Evolutionary conservation across 2,113 vertebrate species (phyloP).

Genomic region (Platichthys flesus): DNA sequence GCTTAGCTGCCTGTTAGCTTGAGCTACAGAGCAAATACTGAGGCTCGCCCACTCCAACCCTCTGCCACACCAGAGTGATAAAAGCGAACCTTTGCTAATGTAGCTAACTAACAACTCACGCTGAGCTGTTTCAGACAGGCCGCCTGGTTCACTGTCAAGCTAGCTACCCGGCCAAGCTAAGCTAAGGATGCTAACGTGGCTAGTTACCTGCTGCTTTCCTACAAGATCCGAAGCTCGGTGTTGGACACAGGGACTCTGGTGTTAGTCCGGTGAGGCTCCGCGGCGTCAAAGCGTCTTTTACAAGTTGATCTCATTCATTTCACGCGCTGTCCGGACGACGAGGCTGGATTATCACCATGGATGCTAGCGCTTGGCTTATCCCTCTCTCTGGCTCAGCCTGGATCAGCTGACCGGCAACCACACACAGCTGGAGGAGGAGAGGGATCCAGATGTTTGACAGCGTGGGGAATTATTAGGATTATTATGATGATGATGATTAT

Average conservation of each 20-base stretch:
- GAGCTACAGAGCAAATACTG: neutral
- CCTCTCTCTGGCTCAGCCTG: conserved; percentile 17
- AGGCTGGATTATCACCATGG: conserved; percentile 28
- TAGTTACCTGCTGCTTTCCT: conserved; percentile 48
- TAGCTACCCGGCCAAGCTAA: conserved; percentile 23
- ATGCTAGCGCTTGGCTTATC: conserved; percentile 18
- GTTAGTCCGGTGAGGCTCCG: neutral
- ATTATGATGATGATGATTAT: no score
- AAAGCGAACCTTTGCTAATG: neutral
- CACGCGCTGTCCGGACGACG: conserved; percentile 14
- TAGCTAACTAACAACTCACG: neutral
- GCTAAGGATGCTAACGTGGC: conserved; percentile 55
- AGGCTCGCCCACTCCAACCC: neutral
- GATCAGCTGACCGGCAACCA: conserved; percentile 76
- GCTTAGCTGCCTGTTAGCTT: conserved; percentile 1
- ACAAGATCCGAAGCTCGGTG: conserved; percentile 14
- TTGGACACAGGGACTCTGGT: neutral
- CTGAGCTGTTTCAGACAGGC: neutral
- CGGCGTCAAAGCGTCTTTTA: neutral
- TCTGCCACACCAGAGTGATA: neutral
- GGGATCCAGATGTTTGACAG: conserved; percentile 20
- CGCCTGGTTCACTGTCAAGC: conserved; percentile 2
- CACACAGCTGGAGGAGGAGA: conserved; percentile 52
- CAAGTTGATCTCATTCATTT: conserved; percentile 18
- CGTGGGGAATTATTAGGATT: neutral